Base-by-base conservation (phyloP, 2,113 vertebrate species). In the Halichoerus grypus region DNA sequence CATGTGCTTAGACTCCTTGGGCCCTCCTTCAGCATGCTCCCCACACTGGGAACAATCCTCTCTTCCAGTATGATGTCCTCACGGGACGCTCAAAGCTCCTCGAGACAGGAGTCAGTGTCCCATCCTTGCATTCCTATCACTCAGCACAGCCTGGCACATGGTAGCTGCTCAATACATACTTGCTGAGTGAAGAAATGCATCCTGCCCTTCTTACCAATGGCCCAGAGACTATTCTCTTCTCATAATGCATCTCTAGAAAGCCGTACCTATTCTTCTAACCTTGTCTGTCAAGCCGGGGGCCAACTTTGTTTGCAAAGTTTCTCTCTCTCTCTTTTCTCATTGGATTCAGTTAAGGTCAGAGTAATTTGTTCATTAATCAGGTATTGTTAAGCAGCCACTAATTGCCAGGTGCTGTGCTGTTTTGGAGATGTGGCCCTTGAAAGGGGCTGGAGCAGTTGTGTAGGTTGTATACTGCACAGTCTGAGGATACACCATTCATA, bases 101-200 rank as follows among this genome's bases (percentile, higher is more conserved):
- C 0, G 0, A 42, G 28, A 51, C 11, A 26, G 9, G 39, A 51
- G 4, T 18, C 42, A 6, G 39, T 0, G 7, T 31, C 24, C 39
- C 1, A 0, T 42, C 22, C 85, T 49, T 59, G 14, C 51, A 24
- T 28, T 42, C 24, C 74, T 67, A 36, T 51, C 14, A 11, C 26
- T 31, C 31, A 33, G 36, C 72, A 46, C 4, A 28, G 55, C 63
- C 63, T 21, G 10, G 74, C 21, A 46, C 4, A 0, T 4, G 42
- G 49, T 18, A 28, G 36, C 63, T 95, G 33, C 24, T 80, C 33
- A 12, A 5, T 61, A 59, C 36, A 85, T 2, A 39, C 82, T 88
- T 51, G 22, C 22, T 8, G 31, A 69, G 39, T 69, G 22, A 74
- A 39, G 55, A 87, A 88, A 63, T 21, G 33, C 39, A 24, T 61